Conservation (phyloP, 2,797 vertebrate genomes). For the Semotilus atromaculatus region DNA sequence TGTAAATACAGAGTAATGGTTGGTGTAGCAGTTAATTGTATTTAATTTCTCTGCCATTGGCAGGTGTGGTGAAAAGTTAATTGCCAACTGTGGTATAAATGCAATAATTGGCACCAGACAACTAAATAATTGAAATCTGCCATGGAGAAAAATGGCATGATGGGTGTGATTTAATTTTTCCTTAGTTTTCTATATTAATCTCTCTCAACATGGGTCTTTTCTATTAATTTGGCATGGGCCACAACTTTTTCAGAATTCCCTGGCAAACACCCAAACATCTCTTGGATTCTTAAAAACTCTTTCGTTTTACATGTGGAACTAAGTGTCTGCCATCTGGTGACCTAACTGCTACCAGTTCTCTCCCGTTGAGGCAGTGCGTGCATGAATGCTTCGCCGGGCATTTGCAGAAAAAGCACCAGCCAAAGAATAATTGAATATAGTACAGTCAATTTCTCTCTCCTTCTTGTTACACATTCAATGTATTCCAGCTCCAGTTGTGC, state of each 20-base stretch:
- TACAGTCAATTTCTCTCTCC: slow-evolving; percentile 25
- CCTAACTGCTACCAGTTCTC: slow-evolving; percentile 33
- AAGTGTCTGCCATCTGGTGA: slow-evolving; percentile 33
- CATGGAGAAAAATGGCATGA: neutral
- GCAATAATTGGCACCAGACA: neutral
- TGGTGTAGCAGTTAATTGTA: neutral
- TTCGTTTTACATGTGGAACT: slow-evolving; percentile 13
- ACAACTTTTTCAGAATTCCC: neutral
- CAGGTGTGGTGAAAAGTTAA: neutral
- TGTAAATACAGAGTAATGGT: neutral
- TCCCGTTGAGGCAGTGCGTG: slow-evolving; percentile 18
- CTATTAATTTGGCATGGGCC: neutral
- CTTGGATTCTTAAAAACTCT: slow-evolving; percentile 7
- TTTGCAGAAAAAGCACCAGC: slow-evolving; percentile 2
- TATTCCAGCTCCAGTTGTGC: slow-evolving; percentile 45
- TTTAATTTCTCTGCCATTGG: neutral
- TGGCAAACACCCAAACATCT: neutral
- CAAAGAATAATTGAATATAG: slow-evolving; percentile 52
- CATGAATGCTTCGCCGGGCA: slow-evolving; percentile 20
- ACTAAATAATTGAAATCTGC: neutral
- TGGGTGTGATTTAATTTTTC: neutral
- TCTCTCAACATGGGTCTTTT: neutral
- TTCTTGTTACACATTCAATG: slow-evolving; percentile 36
- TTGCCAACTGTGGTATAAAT: neutral
- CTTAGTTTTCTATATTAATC: neutral